Evolutionary conservation across 2,113 vertebrate genomes (phyloP).

Genomic region (Arvicanthis niloticus): DNA sequence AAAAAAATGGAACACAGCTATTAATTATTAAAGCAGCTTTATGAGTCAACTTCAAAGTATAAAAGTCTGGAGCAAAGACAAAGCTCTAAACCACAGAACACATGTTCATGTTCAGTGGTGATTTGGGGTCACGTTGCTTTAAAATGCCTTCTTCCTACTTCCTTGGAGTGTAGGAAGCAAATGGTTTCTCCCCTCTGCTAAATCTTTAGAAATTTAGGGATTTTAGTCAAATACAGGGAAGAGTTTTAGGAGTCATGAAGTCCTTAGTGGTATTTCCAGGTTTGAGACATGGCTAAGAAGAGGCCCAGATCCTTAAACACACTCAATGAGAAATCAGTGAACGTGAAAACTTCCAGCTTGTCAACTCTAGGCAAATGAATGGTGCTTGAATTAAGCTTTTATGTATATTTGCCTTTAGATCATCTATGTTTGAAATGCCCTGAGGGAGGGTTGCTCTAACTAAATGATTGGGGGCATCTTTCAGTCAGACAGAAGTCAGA

Average conservation of each 20-base stretch:
- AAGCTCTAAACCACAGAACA: neutral
- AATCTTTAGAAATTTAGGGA: neutral
- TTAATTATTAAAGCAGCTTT: constrained; percentile 60
- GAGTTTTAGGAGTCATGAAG: neutral
- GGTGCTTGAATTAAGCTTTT: neutral
- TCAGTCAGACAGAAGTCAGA: neutral
- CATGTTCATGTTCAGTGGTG: neutral
- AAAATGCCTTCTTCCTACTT: neutral
- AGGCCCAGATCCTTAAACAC: neutral
- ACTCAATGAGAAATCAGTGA: neutral
- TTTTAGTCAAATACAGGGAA: neutral
- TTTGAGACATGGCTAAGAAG: neutral
- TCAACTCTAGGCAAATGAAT: neutral
- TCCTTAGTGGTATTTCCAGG: neutral
- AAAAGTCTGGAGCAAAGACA: neutral
- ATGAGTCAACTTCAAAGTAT: constrained; percentile 56
- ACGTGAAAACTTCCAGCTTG: neutral
- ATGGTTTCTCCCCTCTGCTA: neutral
- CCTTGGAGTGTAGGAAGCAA: neutral
- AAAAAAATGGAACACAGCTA: constrained; percentile 29
- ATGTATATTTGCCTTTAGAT: neutral
- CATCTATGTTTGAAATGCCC: neutral
- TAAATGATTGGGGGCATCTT: neutral
- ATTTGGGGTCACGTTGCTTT: neutral
- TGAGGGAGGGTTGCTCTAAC: neutral